Conservation (phyloP, 2,888 invertebrate genomes). For the Beris chalybata region DNA sequence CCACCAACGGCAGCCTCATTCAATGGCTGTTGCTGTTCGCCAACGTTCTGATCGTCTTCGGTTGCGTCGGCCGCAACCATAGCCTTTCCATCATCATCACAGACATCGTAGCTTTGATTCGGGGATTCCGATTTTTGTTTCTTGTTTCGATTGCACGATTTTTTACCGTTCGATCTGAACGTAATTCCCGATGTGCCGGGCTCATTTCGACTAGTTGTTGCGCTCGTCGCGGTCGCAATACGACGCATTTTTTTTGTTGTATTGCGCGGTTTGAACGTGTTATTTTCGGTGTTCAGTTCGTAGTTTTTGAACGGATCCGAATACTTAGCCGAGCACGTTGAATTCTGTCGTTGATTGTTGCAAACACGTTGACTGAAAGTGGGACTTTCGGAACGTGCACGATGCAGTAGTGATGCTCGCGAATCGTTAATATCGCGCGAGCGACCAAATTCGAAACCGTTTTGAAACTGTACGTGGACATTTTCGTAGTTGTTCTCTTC, state of each 20-base stretch:
- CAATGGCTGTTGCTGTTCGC: neutral
- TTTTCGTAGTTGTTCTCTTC: conserved; percentile 56
- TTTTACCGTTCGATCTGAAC: conserved; percentile 14
- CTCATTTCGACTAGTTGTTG: conserved; percentile 7
- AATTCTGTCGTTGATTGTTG: conserved; percentile 38
- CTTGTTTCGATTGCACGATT: neutral
- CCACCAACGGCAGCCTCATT: too few species aligned
- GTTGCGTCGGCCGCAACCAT: neutral
- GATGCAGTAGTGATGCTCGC: conserved; percentile 43
- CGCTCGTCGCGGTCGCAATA: neutral
- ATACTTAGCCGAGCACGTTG: conserved; percentile 39
- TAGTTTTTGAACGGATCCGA: conserved; percentile 54
- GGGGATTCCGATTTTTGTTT: conserved; percentile 4
- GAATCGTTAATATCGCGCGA: conserved; percentile 49
- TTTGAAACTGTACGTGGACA: conserved; percentile 55
- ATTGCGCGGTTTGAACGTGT: conserved; percentile 50
- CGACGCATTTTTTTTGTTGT: conserved; percentile 22
- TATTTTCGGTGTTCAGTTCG: conserved; percentile 52
- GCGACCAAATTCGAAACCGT: conserved; percentile 55
- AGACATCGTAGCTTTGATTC: conserved; percentile 1
- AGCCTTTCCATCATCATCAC: conserved; percentile 7
- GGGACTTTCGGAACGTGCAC: conserved; percentile 54
- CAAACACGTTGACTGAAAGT: conserved; percentile 47
- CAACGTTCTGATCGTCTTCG: conserved; percentile 21
- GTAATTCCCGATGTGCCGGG: conserved; percentile 1